These are phyloP conservation scores for Ramphastos sulfuratus DNA, from an alignment of 2,113 vertebrate species.

Conservation along the genomic window DNA sequence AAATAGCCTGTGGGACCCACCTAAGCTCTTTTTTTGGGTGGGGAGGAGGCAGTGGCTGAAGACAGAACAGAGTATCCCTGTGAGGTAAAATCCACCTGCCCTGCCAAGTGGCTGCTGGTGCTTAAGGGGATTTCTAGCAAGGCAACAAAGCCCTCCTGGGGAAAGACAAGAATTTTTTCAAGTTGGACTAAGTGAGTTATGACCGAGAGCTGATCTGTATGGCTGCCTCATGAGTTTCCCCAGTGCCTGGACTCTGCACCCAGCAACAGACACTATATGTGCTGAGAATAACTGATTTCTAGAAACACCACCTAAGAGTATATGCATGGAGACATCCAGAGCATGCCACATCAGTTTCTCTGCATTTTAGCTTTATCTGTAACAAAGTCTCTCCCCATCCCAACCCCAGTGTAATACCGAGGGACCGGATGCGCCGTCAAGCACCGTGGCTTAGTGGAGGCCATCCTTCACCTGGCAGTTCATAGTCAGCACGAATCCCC, in stretches of 20 bases:
- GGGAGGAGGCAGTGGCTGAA: not conserved
- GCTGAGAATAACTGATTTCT: not conserved
- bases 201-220: not conserved
- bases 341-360: not conserved
- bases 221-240: not conserved
- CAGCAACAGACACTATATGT: not conserved
- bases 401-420: not conserved
- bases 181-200: not conserved
- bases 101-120: not conserved
- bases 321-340: not conserved
- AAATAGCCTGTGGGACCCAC: not conserved
- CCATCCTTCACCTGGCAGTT: not conserved
- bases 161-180: not conserved
- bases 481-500: rapidly evolving
- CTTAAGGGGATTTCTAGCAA: not conserved
- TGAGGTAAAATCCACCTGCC: not conserved
- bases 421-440: not conserved
- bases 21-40: not conserved
- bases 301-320: not conserved
- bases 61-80: not conserved
- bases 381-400: not conserved
- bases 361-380: not conserved
- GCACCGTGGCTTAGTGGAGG: not conserved
- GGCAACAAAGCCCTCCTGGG: not conserved
- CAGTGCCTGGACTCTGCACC: not conserved